Evolutionary conservation across 2,797 vertebrate genomes (phyloP), one percentile per base, ranked within the genome.

Genomic region (Sebastes oblongus): DNA sequence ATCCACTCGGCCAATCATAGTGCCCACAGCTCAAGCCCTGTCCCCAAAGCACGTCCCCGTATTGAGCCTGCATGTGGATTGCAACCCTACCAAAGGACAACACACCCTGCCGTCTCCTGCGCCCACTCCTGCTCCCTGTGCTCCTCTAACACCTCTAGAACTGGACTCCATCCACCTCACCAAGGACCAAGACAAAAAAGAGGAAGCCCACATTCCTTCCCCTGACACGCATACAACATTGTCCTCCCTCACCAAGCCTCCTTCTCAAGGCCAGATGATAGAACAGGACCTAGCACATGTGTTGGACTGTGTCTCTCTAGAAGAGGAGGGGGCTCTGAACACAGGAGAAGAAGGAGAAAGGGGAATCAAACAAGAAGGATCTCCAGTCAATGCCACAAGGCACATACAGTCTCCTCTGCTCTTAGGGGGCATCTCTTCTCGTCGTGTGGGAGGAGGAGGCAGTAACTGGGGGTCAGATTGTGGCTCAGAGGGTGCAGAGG

Each of bases 1-100:
- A 86, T 82, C 93, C 30, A 59, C 94, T 50, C 93, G 94, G 52
- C 96, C 97, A 50, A 96, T 98, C 89, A 93, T 97, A 86, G 97
- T 98, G 80, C 98, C 98, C 77, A 97, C 96, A n/a, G 96, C 96
- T 68, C 94, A 95, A 88, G 91, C 95, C 25, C 94, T 95, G 61
- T 92, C 88, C 24, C 89, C 93, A 61, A 90, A 93, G 75, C 93
- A 83, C 5, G 68, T 55, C 59, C 68, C 92, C 56, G 39, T 76
- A 77, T 85, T 83, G 4, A 81, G 29, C 3, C 75, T 82, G 76
- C 84, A 62, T 32, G 93, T 85, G 90, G 93, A 87, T 64, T 69
- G 83, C 39, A 72, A 62, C 18, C 60, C 76, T 27, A 80, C 70
- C 73, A 90, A 96, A 94, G 86, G 81, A 84, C 71, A 89, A 72